Evolutionary conservation across 2,113 vertebrate genomes (phyloP).

Genomic region (Chrysemys picta): DNA sequence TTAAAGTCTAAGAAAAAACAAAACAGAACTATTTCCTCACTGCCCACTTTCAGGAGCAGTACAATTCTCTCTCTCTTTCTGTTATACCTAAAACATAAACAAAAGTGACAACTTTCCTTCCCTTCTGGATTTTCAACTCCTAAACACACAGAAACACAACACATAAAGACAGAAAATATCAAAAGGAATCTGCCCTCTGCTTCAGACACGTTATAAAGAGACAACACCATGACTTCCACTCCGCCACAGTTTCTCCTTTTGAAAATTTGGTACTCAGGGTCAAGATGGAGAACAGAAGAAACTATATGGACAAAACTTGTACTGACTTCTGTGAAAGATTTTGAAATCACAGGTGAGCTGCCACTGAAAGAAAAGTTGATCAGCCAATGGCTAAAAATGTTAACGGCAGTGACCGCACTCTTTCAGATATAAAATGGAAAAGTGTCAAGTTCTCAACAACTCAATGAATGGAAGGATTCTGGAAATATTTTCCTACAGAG

Average conservation of each 20-base stretch:
- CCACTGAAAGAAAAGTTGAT: not conserved
- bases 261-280: not conserved
- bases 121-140: not conserved
- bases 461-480: not conserved
- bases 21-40: not conserved
- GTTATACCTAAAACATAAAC: not conserved
- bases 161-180: fast-evolving
- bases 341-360: not conserved
- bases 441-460: not conserved
- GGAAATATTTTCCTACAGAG: not conserved
- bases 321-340: not conserved
- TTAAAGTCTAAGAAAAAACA: not conserved
- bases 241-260: not conserved
- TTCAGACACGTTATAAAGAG: not conserved
- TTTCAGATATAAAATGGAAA: not conserved
- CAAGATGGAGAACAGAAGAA: fast-evolving
- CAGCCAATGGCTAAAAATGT: not conserved
- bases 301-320: fast-evolving
- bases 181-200: not conserved
- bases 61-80: not conserved
- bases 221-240: not conserved
- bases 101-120: not conserved
- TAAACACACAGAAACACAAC: not conserved
- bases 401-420: fast-evolving
- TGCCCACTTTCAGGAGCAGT: constrained; percentile 8